Percentiles rank a stretch among this genome's conserved stretches.
These are phyloP conservation scores for Rhizoglyphus robini DNA, from an alignment of 1,140 invertebrate genomes.

Conservation along the genomic window DNA sequence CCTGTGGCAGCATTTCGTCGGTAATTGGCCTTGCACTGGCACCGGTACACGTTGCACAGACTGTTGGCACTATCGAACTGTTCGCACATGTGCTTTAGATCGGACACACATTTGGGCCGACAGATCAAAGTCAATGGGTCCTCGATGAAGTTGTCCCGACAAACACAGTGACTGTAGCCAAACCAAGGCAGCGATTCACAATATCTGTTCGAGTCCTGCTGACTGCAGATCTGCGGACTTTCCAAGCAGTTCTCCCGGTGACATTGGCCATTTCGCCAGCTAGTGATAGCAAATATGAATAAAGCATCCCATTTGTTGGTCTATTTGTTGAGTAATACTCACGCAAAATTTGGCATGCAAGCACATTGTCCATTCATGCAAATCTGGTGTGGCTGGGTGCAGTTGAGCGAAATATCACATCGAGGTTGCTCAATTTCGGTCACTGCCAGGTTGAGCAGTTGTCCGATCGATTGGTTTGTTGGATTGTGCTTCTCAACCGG, in stretches of 20 bases:
- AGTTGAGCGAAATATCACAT: background rate
- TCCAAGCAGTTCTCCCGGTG: background rate
- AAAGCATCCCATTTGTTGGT: background rate
- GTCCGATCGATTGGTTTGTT: background rate
- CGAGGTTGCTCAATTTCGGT: background rate
- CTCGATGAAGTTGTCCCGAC: background rate
- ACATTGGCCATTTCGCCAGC: background rate
- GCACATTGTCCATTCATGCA: background rate
- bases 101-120: background rate
- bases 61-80: background rate
- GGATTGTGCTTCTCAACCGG: too few relatives aligned
- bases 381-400: background rate
- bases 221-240: background rate
- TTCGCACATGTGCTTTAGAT: background rate
- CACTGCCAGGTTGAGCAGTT: background rate
- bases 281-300: background rate
- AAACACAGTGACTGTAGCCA: background rate
- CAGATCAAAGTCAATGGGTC: background rate
- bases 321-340: background rate
- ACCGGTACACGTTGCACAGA: background rate
- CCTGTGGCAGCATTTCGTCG: background rate
- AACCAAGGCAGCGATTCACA: background rate
- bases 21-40: background rate
- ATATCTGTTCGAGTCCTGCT: background rate
- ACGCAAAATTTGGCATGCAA: background rate